phyloP scores from a whole-genome alignment of 2,113 vertebrate genomes.

The Pedetes capensis region DNA sequence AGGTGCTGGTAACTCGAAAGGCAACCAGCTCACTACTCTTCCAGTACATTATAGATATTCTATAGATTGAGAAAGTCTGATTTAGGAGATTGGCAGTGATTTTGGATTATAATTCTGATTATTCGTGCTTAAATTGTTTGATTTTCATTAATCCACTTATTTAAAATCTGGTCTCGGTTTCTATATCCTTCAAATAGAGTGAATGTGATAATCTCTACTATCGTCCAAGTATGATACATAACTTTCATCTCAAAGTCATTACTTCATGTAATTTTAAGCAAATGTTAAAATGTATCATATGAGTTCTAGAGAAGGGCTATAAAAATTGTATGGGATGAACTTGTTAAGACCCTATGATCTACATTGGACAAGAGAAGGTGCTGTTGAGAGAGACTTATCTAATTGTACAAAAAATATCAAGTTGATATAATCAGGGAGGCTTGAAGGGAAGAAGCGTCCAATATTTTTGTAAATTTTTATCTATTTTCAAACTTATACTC shows the following conservation, averaged over 20 bases:
- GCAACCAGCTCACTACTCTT: background rate
- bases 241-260: background rate
- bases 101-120: background rate
- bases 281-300: background rate
- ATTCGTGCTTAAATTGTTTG: background rate
- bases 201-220: background rate
- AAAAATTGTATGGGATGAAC: background rate
- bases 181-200: background rate
- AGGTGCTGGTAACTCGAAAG: background rate
- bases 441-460: background rate
- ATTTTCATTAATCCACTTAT: background rate
- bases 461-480: background rate
- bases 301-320: background rate
- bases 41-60: background rate
- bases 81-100: background rate
- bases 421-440: background rate
- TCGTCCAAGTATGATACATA: background rate
- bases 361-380: background rate
- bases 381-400: background rate
- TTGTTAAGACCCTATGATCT: background rate
- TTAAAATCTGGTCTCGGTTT: background rate
- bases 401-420: background rate
- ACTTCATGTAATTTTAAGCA: background rate
- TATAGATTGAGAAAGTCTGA: background rate
- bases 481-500: background rate